phyloP scores from a whole-genome alignment of 2,888 invertebrate species.

The Empis stercorea region DNA sequence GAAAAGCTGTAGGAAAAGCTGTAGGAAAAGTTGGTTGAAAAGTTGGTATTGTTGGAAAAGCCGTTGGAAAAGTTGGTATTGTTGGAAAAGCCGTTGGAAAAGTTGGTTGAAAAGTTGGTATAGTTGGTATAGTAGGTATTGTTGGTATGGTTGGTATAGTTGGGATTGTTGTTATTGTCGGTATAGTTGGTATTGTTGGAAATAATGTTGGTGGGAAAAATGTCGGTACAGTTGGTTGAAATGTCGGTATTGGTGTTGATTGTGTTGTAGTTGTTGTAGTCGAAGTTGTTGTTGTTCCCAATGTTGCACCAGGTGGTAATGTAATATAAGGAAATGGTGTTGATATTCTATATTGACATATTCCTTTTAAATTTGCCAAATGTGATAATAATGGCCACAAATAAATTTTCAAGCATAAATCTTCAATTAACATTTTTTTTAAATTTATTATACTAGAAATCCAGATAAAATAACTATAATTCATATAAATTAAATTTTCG shows the following conservation, averaged over 20 bases:
- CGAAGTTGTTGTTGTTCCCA: conserved; percentile 13
- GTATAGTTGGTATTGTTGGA: conserved; percentile 7
- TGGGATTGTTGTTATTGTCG: conserved; percentile 13
- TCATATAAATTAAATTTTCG: too few relatives aligned
- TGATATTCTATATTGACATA: conserved; percentile 23
- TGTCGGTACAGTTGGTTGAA: conserved; percentile 10
- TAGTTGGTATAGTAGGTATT: conserved; percentile 4
- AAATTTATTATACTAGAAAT: too few relatives aligned
- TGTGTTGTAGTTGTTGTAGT: conserved; percentile 8
- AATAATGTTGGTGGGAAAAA: conserved; percentile 6
- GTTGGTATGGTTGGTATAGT: conserved; percentile 5
- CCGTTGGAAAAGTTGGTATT: conserved; percentile 6
- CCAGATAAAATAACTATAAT: too few relatives aligned
- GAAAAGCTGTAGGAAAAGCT: too few relatives aligned
- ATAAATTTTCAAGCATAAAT: conserved; percentile 31
- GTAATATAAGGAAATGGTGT: conserved; percentile 27
- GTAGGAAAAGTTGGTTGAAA: too few relatives aligned
- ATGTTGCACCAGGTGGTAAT: conserved; percentile 19
- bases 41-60: too few relatives aligned
- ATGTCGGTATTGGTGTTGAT: conserved; percentile 10
- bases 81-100: conserved; percentile 7
- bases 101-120: conserved; percentile 4
- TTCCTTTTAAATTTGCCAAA: conserved; percentile 31
- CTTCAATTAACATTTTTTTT: conserved; percentile 25
- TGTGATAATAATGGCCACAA: conserved; percentile 33